Base-by-base conservation (phyloP, 2,888 invertebrate genomes). In the Camptogramma bilineatum region DNA sequence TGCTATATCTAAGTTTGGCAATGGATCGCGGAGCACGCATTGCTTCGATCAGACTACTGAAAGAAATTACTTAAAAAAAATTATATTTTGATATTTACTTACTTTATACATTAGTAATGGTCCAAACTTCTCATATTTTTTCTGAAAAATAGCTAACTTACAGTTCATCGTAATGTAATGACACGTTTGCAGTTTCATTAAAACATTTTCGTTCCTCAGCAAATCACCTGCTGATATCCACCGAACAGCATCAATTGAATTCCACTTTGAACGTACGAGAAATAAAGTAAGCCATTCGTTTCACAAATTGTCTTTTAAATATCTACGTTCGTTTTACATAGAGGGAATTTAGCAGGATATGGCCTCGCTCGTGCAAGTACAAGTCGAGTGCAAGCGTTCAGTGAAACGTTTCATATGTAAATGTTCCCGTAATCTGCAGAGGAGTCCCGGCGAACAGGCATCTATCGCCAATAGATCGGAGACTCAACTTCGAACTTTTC, bases 331-430 rank as follows among this genome's bases (percentile, higher is more conserved):
- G 79, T 80, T 83, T 81, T 77, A 80, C 80, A 81, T 81, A 78
- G 77, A 75, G 68, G 66, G 77, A 80, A 81, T 81, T 80, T 81
- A 82, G 81, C 75, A 76, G 81, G 78, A 81, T 83, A 83, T 82
- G 80, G 78, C 74, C 77, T 72, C 69, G 78, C 74, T 74, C 72
- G 82, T 81, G 83, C 83, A 83, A 83, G 84, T 83, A 87, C 82
- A 79, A 84, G 83, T 82, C 79, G 80, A 83, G 79, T 89, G 85
- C 86, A 87, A 79, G 84, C 84, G 81, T 84, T 87, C 86, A 83
- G 83, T 84, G 85, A 86, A 88, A 87, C 89, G 90, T 86, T 91
- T 88, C 90, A 84, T 86, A 91, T 91, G 91, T 90, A 91, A 91
- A 91, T 91, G 82, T 82, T 74, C 66, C 80, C 75, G 85, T 90